Conservation (phyloP, 2,113 vertebrate genomes). For the Hemibagrus wyckioides region DNA sequence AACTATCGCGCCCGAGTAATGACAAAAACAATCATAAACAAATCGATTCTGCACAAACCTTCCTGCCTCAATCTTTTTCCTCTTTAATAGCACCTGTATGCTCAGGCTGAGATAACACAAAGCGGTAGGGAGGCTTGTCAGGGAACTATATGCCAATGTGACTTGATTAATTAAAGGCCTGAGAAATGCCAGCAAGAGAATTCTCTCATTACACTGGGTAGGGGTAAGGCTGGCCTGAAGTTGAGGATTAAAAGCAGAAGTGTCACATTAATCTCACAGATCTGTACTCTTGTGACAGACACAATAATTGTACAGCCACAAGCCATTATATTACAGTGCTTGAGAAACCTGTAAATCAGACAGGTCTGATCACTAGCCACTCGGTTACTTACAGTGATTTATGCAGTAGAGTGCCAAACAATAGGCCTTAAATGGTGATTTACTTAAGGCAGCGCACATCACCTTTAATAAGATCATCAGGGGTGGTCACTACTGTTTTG, state of each 20-base stretch:
- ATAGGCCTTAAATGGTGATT: not conserved
- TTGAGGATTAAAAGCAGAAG: not conserved
- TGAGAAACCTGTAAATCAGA: constrained; percentile 21
- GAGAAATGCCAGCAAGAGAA: constrained; percentile 64
- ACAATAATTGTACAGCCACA: not conserved
- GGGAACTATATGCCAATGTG: constrained; percentile 62
- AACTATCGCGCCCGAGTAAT: constrained; percentile 8
- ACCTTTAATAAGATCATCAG: not conserved
- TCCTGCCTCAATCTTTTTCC: constrained; percentile 12
- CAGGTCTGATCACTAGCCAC: constrained; percentile 31
- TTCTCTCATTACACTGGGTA: constrained; percentile 46
- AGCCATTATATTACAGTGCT: not conserved
- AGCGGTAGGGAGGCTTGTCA: constrained; percentile 45
- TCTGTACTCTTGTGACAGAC: not conserved
- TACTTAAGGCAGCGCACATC: not conserved
- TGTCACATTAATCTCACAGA: not conserved
- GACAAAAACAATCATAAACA: constrained; percentile 30
- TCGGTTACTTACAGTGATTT: constrained; percentile 27
- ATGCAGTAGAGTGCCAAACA: not conserved
- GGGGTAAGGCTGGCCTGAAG: not conserved
- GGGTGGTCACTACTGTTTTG: not conserved
- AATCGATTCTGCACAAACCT: not conserved
- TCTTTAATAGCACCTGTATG: constrained; percentile 48
- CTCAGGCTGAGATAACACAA: constrained; percentile 41
- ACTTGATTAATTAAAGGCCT: constrained; percentile 65